phyloP scores from a whole-genome alignment of 2,113 vertebrate species.

The Piliocolobus tephrosceles region DNA sequence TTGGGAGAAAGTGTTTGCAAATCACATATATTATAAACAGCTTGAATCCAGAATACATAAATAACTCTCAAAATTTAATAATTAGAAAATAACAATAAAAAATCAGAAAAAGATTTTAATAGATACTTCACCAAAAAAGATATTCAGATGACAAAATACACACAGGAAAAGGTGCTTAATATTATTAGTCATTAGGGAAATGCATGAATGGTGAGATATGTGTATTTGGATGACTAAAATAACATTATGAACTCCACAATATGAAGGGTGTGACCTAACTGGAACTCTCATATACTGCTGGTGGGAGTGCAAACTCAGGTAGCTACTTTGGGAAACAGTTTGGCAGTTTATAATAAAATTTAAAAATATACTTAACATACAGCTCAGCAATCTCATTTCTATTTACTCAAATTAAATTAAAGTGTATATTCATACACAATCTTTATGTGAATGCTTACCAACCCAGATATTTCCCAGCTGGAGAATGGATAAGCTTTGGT shows the following conservation, averaged over 20 bases:
- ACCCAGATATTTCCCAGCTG: background rate
- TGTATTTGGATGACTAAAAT: background rate
- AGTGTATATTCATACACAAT: background rate
- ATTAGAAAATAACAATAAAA: constrained; percentile 28
- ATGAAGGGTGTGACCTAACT: background rate
- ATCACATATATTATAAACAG: background rate
- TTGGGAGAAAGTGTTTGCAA: background rate
- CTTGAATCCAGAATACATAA: background rate
- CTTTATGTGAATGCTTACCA: background rate
- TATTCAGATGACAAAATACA: background rate
- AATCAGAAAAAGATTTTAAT: background rate
- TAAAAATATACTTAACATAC: background rate
- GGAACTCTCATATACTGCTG: background rate
- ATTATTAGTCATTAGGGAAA: background rate
- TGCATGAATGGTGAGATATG: background rate
- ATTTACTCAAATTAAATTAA: background rate
- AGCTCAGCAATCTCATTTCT: background rate
- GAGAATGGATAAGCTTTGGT: background rate
- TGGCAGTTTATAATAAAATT: background rate
- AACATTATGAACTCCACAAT: background rate
- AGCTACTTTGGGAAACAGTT: background rate
- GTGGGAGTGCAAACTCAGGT: background rate
- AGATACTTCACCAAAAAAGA: background rate
- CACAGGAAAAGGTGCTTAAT: background rate
- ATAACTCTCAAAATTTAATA: background rate